Conservation (phyloP, 2,797 vertebrate species). For the Crypturellus tataupa region DNA sequence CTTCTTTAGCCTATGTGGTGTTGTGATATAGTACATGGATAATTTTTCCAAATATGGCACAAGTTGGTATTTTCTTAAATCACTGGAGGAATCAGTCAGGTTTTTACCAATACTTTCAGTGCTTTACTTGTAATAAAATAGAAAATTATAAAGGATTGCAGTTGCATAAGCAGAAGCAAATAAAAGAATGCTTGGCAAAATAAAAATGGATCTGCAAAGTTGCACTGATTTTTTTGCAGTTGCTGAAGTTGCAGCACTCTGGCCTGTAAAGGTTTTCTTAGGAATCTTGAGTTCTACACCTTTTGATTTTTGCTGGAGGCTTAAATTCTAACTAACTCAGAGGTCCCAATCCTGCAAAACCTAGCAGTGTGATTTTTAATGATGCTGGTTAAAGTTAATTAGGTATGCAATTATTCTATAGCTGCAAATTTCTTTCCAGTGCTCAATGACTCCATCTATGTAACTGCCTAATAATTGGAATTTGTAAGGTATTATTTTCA, state of each 20-base stretch:
- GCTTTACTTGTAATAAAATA: background rate
- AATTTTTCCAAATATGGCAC: background rate
- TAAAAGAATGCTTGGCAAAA: conserved; percentile 33
- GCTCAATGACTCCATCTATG: background rate
- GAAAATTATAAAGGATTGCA: background rate
- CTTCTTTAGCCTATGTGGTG: background rate
- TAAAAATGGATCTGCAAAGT: conserved; percentile 9
- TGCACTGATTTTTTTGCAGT: conserved; percentile 11
- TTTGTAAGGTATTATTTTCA: background rate
- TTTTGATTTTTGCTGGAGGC: conserved; percentile 7
- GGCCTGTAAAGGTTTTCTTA: background rate
- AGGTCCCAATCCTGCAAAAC: background rate
- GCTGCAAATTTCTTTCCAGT: background rate
- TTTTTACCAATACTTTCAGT: background rate
- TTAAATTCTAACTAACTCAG: background rate
- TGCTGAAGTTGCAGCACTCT: background rate
- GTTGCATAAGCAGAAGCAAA: conserved; percentile 11
- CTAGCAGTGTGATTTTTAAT: background rate
- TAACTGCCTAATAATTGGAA: background rate
- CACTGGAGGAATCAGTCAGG: background rate
- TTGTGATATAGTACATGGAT: background rate
- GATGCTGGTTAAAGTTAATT: background rate
- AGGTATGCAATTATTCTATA: background rate
- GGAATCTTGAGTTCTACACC: background rate
- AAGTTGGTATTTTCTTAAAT: background rate